phyloP scores from a whole-genome alignment of 2,797 vertebrate genomes.

The Tamandua tetradactyla region DNA sequence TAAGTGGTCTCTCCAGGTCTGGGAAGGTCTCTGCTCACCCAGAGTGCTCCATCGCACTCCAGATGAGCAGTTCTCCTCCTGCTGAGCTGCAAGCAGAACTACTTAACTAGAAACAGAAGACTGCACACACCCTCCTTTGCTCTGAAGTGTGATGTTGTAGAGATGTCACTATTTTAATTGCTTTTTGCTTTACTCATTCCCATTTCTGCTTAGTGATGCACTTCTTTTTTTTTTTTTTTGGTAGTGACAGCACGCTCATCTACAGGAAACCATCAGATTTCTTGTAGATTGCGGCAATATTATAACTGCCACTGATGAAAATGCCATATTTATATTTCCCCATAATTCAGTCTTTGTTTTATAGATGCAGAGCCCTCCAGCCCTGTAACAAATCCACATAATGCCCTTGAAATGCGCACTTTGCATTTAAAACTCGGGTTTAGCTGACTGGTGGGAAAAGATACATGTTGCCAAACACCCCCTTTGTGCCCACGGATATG shows the following conservation, averaged over 20 bases:
- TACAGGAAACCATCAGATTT: neutral
- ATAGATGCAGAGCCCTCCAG: conserved; percentile 2
- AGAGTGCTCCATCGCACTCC: neutral
- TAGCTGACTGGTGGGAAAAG: neutral
- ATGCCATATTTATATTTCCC: conserved; percentile 47
- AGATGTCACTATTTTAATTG: neutral
- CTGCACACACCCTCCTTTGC: neutral
- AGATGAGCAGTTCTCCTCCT: neutral
- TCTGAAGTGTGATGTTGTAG: neutral
- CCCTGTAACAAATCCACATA: conserved; percentile 17
- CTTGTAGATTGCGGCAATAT: neutral
- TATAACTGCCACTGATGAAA: conserved; percentile 44
- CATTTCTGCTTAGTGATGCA: neutral
- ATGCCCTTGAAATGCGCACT: conserved; percentile 59
- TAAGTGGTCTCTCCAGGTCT: rapidly evolving
- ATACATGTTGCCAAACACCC: neutral
- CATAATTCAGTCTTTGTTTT: conserved; percentile 60
- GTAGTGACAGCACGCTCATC: neutral
- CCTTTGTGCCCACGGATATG: neutral
- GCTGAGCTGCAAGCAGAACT: neutral
- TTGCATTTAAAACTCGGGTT: conserved; percentile 55
- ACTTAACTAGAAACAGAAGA: neutral
- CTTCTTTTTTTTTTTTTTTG: neutral
- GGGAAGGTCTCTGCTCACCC: no score
- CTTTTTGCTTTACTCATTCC: neutral